phyloP scores from a whole-genome alignment of 1,140 invertebrate genomes.

The Bombus affinis region DNA sequence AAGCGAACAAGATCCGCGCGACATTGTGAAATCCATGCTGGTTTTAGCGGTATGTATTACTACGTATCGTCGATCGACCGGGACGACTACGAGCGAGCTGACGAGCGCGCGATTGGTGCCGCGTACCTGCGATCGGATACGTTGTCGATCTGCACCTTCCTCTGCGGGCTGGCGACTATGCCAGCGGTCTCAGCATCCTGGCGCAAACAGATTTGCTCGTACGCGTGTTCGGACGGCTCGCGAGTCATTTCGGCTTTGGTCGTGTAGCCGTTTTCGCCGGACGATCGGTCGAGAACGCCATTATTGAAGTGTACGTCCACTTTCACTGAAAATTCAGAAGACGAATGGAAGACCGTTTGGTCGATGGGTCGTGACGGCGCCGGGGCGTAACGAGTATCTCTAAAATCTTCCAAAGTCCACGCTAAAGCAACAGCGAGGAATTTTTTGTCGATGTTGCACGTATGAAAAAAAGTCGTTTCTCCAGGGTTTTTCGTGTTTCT shows the following conservation, averaged over 20 bases:
- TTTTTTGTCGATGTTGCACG: too few relatives aligned
- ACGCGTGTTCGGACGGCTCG: conserved; percentile 79
- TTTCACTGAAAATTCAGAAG: conserved; percentile 77
- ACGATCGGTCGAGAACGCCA: conserved; percentile 59
- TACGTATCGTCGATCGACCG: neutral
- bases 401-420: too few relatives aligned
- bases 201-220: conserved; percentile 80
- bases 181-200: conserved; percentile 73
- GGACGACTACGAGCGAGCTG: too few relatives aligned
- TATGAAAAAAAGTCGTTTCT: too few relatives aligned
- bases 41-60: neutral
- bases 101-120: too few relatives aligned
- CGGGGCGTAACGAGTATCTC: too few relatives aligned
- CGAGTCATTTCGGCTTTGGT: conserved; percentile 75
- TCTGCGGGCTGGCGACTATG: conserved; percentile 69
- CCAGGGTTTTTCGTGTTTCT: too few relatives aligned
- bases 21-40: neutral
- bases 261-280: conserved; percentile 75
- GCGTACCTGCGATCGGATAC: conserved; percentile 70
- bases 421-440: too few relatives aligned
- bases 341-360: too few relatives aligned
- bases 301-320: conserved; percentile 82
- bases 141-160: conserved; percentile 74
- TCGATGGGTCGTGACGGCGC: too few relatives aligned
- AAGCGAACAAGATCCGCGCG: neutral